Base-by-base conservation (phyloP, 2,113 vertebrate species). In the Scomber japonicus region DNA sequence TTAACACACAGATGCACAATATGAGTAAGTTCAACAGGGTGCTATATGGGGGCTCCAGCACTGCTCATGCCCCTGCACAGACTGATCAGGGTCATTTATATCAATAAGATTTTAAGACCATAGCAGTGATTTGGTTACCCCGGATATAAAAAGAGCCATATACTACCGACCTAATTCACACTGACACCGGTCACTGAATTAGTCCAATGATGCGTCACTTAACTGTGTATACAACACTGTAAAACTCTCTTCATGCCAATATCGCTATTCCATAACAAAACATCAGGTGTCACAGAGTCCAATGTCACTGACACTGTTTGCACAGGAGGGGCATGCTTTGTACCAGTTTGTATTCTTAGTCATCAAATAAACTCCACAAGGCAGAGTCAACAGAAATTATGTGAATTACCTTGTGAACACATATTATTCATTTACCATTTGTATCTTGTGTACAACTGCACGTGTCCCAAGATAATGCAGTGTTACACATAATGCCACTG, bases 281-380 rank as follows among this genome's bases (percentile, higher is more conserved):
- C 11, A 11, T 17, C 0, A 21, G 17, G 55, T 31, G 50, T 54
- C 21, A 63, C 24, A 5, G 50, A 60, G 57, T 4, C 17, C 46
- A 74, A 70, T 66, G 75, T 79, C 61, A 56, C 61, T 3, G 71
- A 75, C 56, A 75, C 30, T 68, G 71, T 70, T 75, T 75, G 57
- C 11, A 46, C 40, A 63, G 54, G 44, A 57, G 21, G 2, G 17
- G 45, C 11, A 65, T 67, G 70, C 71, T 56, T 55, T 56, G 4
- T 3, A 53, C 24, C n/a, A 1, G n/a, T 31, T n/a, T 21, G 11
- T 45, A 24, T 13, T 53, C 3, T 56, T 15, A 44, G 16, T 44
- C 3, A 63, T 27, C 40, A 63, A 62, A 27, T 14, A 16, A 61
- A 57, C 51, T 27, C 45, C 14, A 57, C 40, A 46, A 62, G 50